phyloP scores from a whole-genome alignment of 2,888 invertebrate genomes.

The Thera britannica region DNA sequence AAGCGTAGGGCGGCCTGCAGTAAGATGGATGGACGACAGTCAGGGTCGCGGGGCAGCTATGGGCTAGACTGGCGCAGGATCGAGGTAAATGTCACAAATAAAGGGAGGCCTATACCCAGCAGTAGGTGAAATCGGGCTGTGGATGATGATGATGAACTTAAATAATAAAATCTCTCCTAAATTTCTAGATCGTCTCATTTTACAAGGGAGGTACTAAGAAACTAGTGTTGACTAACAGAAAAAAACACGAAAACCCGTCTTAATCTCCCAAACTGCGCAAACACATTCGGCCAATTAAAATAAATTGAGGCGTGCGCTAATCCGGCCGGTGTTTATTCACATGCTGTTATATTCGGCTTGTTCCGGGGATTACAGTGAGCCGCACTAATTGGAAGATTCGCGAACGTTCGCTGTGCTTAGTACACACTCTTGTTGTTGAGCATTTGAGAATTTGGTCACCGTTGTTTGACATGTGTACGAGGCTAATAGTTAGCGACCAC shows the following conservation, averaged over 20 bases:
- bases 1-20: too few species aligned
- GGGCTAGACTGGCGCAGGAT: too few species aligned
- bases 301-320: constrained; percentile 56
- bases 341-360: constrained; percentile 66
- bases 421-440: neutral
- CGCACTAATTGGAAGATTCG: constrained; percentile 66
- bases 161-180: too few species aligned
- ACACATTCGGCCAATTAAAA: constrained; percentile 57
- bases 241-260: constrained; percentile 27
- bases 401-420: constrained; percentile 25
- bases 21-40: too few species aligned
- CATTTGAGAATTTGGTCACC: neutral
- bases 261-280: constrained; percentile 42
- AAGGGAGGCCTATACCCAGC: too few species aligned
- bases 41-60: too few species aligned
- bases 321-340: constrained; percentile 54
- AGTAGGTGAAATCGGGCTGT: too few species aligned
- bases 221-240: constrained; percentile 9
- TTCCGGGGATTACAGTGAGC: constrained; percentile 71
- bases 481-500: too few species aligned
- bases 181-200: too few species aligned
- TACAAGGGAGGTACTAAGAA: neutral
- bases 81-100: too few species aligned
- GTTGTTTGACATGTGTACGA: neutral
- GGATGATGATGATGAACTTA: too few species aligned